Base-by-base conservation (phyloP, 1,140 invertebrate species). In the Parasteatoda tepidariorum region DNA sequence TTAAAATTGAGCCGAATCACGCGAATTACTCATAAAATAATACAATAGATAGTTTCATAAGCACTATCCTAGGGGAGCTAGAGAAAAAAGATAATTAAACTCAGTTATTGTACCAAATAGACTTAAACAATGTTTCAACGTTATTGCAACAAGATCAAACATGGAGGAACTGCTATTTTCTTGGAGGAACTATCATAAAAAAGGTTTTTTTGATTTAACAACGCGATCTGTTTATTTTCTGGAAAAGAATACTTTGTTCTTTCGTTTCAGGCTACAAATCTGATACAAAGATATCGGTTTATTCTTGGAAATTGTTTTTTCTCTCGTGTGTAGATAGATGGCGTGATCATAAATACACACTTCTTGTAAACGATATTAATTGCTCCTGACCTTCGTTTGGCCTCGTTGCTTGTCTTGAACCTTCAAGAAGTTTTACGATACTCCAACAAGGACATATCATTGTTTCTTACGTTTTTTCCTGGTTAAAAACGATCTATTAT, bases 391-490 rank as follows among this genome's bases (percentile, higher is more conserved):
- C 78, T 82, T 82, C 78, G 26, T 61, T 22, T 48, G 67, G 71
- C 78, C 78, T 82, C 64, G 54, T 22, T 30, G 70, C 62, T 70
- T 82, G 78, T 61, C 61, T 68, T 70, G 55, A 82, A 31, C 78
- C 78, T 82, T 82, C 78, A 70, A 62, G 73, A 30, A 59, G 59
- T 76, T 76, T 76, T 59, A 82, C 66, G 55, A 70, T 70, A 28
- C n/a, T 62, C 28, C 67, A 48, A 82, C 66, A 82, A 82, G 78
- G 78, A 26, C 78, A 33, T 28, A 70, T 70, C 78, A 82, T 82
- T 82, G 66, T 82, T 82, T 82, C 31, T 31, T 79, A 34, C 28
- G 24, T 59, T 68, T 76, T 76, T 64, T 61, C 59, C 18, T 59
- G 26, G 22, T 61, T 61, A 62, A 26, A 48, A 28, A 61, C 41